These are phyloP conservation scores for Ophonus ardosiacus DNA, from an alignment of 2,888 invertebrate species.

Conservation along the genomic window DNA sequence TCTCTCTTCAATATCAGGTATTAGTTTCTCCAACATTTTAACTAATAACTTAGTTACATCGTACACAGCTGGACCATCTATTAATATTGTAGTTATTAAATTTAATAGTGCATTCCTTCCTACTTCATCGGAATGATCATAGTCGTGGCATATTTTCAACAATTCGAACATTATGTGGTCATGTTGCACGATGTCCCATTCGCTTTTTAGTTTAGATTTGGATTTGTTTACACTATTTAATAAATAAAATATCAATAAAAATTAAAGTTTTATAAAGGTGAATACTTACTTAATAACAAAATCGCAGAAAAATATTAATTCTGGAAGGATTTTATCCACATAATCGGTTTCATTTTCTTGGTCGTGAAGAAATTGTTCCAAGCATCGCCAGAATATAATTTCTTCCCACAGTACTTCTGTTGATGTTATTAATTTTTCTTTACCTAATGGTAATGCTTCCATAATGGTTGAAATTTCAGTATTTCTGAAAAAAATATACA, in stretches of 20 bases:
- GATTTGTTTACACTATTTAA: constrained; percentile 65
- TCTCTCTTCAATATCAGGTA: constrained; percentile 30
- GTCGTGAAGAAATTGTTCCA: constrained; percentile 75
- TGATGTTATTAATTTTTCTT: constrained; percentile 74
- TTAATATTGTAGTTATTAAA: constrained; percentile 43
- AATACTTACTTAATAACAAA: constrained; percentile 77
- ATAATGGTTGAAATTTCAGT: constrained; percentile 72
- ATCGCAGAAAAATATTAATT: constrained; percentile 77
- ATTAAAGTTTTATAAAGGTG: neutral
- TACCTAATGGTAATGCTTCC: constrained; percentile 73
- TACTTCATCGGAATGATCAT: constrained; percentile 80
- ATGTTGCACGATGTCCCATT: constrained; percentile 71
- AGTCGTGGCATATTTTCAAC: constrained; percentile 76
- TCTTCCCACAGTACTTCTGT: constrained; percentile 74
- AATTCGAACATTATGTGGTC: constrained; percentile 79
- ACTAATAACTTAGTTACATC: constrained; percentile 21
- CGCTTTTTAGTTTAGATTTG: constrained; percentile 65
- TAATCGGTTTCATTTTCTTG: constrained; percentile 74
- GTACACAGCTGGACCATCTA: constrained; percentile 12
- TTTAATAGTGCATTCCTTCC: constrained; percentile 71
- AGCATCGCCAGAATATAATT: constrained; percentile 78
- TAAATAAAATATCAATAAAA: constrained; percentile 39
- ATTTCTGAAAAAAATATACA: neutral
- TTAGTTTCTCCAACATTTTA: constrained; percentile 35
- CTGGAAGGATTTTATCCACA: constrained; percentile 78